phyloP scores from a whole-genome alignment of 2,888 invertebrate species.

The Onthophagus sagittarius region DNA sequence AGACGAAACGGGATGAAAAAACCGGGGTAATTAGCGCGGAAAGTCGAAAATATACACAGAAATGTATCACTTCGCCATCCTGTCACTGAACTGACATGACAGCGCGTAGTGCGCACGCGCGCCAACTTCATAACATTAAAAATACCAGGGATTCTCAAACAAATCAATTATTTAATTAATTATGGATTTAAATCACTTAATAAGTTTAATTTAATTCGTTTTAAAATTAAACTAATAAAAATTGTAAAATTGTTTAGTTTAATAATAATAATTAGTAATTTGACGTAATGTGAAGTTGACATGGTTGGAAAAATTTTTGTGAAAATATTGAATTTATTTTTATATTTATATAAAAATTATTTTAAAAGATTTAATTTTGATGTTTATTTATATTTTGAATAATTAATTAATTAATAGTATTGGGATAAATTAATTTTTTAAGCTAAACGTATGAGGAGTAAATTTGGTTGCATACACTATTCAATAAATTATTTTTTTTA shows the following conservation, averaged over 20 bases:
- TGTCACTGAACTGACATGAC: neutral
- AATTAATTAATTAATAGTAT: too few species aligned
- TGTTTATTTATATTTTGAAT: too few species aligned
- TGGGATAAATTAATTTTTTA: too few species aligned
- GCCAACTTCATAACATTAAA: neutral
- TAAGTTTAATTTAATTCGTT: neutral
- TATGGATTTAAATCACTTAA: neutral
- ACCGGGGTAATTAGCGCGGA: slow-evolving; percentile 16
- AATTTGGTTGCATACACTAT: too few species aligned
- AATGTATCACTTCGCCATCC: neutral
- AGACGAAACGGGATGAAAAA: slow-evolving; percentile 16
- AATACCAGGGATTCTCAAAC: neutral
- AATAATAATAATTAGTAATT: too few species aligned
- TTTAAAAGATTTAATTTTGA: too few species aligned
- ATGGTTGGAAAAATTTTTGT: neutral
- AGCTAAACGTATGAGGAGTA: too few species aligned
- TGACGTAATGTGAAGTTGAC: too few species aligned
- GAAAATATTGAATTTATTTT: neutral
- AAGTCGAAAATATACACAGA: slow-evolving; percentile 9
- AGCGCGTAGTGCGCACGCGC: neutral
- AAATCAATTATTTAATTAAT: neutral
- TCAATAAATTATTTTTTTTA: too few species aligned
- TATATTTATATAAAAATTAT: neutral
- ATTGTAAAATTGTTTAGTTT: too few species aligned
- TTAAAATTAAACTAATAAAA: too few species aligned